These are phyloP conservation scores for Sipha flava DNA, from an alignment of 1,140 invertebrate species.

Conservation along the genomic window DNA sequence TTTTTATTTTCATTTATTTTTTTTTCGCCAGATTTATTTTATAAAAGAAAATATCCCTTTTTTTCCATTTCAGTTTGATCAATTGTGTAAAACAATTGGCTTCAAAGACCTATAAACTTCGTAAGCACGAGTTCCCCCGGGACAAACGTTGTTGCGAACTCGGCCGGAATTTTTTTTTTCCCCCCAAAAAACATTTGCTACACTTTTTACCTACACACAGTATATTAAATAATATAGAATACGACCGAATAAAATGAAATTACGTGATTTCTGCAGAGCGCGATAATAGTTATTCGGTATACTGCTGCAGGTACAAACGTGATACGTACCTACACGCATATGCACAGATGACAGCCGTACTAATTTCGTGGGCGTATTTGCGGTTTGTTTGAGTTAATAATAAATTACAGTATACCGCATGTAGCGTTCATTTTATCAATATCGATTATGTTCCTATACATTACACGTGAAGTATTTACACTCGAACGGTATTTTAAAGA, in stretches of 20 bases:
- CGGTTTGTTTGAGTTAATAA: no score
- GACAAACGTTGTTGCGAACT: neutral
- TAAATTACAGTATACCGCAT: no score
- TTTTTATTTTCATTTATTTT: neutral
- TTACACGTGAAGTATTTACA: no score
- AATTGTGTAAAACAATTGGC: conserved; percentile 25
- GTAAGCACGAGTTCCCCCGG: neutral
- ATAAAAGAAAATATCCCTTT: conserved; percentile 4
- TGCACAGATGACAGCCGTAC: no score
- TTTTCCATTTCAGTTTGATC: conserved; percentile 1
- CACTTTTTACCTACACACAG: neutral
- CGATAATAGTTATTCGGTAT: no score
- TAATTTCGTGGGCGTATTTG: no score
- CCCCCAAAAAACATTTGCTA: neutral
- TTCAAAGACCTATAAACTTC: conserved; percentile 13
- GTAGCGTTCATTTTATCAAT: no score
- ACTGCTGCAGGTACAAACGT: no score
- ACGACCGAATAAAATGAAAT: neutral
- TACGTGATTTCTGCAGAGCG: neutral
- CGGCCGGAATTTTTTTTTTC: neutral
- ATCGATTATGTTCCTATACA: no score
- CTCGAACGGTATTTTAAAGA: no score
- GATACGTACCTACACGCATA: no score
- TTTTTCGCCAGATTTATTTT: neutral
- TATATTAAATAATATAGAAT: neutral